A percentile compares a stretch with the other conserved stretches of the same genome.
These are phyloP conservation scores for Laspeyria flexula DNA, from an alignment of 2,888 invertebrate species.

Conservation along the genomic window DNA sequence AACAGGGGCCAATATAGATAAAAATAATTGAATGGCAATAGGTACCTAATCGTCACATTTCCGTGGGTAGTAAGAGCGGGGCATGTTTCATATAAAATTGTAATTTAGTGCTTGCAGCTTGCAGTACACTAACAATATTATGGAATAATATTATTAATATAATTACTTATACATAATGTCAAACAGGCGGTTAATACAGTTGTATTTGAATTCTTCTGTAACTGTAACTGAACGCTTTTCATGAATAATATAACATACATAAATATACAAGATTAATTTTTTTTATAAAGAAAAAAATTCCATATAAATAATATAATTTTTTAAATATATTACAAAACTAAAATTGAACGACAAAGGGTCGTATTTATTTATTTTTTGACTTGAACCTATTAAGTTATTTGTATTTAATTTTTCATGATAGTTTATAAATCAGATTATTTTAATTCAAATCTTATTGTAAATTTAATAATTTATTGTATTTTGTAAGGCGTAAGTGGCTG, in stretches of 20 bases:
- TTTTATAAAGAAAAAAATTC: too few relatives aligned
- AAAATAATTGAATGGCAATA: too few relatives aligned
- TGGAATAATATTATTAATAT: too few relatives aligned
- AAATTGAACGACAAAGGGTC: constrained; percentile 10
- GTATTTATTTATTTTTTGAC: not conserved
- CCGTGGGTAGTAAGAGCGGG: not conserved
- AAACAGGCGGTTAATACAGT: too few relatives aligned
- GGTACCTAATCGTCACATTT: too few relatives aligned
- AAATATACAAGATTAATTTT: not conserved
- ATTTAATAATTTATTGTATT: not conserved
- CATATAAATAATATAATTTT: not conserved
- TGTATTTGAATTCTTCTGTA: too few relatives aligned
- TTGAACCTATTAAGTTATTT: not conserved
- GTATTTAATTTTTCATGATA: too few relatives aligned
- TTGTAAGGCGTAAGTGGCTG: not conserved
- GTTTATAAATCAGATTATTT: too few relatives aligned
- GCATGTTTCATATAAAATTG: not conserved
- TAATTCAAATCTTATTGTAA: not conserved
- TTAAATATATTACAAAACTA: not conserved
- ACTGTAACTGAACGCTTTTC: too few relatives aligned
- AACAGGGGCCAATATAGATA: too few relatives aligned
- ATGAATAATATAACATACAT: constrained; percentile 3
- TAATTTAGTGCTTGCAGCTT: constrained; percentile 1
- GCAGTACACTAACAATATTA: too few relatives aligned
- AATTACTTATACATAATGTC: too few relatives aligned